Conservation (phyloP, 2,113 vertebrate genomes). For the Phoenicopterus ruber region DNA sequence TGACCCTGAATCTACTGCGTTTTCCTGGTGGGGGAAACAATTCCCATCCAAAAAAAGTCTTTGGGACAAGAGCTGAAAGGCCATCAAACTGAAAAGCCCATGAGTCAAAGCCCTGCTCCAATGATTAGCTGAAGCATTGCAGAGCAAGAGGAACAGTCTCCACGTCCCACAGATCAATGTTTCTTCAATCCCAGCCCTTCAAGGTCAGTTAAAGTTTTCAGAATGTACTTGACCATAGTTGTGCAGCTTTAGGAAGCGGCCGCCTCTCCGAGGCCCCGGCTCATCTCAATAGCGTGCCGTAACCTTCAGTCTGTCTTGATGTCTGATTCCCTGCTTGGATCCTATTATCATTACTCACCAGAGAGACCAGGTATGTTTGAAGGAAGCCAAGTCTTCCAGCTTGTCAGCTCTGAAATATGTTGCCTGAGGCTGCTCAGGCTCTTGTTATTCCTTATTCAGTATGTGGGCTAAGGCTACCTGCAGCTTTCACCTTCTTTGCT, state of each 20-base stretch:
- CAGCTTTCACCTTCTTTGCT: not conserved
- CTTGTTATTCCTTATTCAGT: not conserved
- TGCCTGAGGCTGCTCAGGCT: slow-evolving; percentile 27
- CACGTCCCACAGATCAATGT: not conserved
- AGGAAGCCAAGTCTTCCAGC: slow-evolving; percentile 21
- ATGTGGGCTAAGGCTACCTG: not conserved
- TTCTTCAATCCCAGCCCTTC: not conserved
- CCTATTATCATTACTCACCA: not conserved
- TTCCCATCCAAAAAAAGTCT: not conserved
- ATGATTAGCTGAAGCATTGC: not conserved
- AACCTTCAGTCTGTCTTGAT: slow-evolving; percentile 19
- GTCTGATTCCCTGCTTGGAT: slow-evolving; percentile 23
- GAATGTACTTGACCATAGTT: not conserved
- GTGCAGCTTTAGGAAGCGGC: not conserved
- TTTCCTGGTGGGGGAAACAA: not conserved
- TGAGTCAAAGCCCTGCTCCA: not conserved
- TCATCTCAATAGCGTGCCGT: fast-evolving
- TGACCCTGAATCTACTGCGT: not conserved
- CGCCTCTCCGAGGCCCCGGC: fast-evolving
- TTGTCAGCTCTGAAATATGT: slow-evolving; percentile 28
- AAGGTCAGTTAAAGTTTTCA: slow-evolving; percentile 7
- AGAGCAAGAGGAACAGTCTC: not conserved
- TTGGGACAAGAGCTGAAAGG: not conserved
- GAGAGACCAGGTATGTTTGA: slow-evolving; percentile 18
- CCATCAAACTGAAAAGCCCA: not conserved